Base-by-base conservation (phyloP, 1,140 invertebrate genomes). In the Batillaria attramentaria region DNA sequence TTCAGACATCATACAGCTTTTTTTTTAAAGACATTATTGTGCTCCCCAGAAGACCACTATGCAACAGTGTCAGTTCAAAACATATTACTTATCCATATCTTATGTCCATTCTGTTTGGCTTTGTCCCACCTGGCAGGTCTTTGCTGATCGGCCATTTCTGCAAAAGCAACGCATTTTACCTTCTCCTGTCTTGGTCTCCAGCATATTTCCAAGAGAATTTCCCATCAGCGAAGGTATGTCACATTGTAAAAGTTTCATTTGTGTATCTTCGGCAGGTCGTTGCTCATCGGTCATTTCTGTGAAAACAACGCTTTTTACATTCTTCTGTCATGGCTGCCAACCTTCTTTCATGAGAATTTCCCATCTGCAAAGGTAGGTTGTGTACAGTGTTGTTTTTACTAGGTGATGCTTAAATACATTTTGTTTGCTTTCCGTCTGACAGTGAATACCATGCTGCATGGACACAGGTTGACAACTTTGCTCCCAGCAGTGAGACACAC, bases 241-340 rank as follows among this genome's bases (percentile, higher is more conserved):
- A 66, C 60, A 46, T 28, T 57, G 28, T 85, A 5, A 42, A 70
- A 20, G 37, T 66, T 57, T 43, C 57, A 33, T 81, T 91, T 93
- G 87, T 28, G 42, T 43, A 65, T 37, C 65, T n/a, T 81, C 91
- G 92, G 87, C 83, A 95, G 94, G 95, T 91, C 94, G 91, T 84
- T 95, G 91, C 92, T 83, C 94, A 94, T 68, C 94, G n/a, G n/a
- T n/a, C n/a, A 95, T 89, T 94, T 95, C 81, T 94, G 94, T 89
- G 94, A 95, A 91, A 95, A 94, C 87, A 95, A 95, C 91, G 94
- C 94, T 82, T 95, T 95, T 87, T 95, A 94, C 86, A 94, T 95
- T 76, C 88, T 95, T 77, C 91, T 95, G 35, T 95, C 94, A 20
- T 95, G 95, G 82, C 75, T 95, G 86, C 95, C 95, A 65, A 95